Conservation (phyloP, 64 coral and sea anemone genomes). For the Catalaphyllia jardinei region DNA sequence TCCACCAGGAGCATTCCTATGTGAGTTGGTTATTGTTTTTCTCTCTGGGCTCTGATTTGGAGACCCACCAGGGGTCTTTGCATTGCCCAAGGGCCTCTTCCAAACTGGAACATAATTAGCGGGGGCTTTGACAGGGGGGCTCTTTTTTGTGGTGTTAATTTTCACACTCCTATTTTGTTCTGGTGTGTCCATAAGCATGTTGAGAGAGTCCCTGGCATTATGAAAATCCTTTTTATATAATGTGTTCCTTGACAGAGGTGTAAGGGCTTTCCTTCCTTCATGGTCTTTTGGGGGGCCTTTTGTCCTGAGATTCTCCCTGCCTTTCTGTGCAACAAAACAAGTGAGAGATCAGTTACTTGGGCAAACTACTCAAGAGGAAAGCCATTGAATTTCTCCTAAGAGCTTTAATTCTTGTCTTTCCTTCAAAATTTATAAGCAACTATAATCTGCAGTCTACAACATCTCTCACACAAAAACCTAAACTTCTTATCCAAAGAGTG, state of each 20-base stretch:
- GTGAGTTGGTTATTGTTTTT: not conserved
- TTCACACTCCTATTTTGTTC: constrained; percentile 25
- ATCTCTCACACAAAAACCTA: no score
- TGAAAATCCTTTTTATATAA: constrained; percentile 43
- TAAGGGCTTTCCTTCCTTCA: constrained; percentile 36
- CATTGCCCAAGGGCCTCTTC: constrained; percentile 18
- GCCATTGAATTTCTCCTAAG: no score
- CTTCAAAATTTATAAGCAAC: no score
- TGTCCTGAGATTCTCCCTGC: constrained; percentile 31
- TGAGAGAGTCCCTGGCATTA: constrained; percentile 31
- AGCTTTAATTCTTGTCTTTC: no score
- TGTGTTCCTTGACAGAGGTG: constrained; percentile 41
- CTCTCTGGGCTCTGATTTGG: constrained; percentile 27
- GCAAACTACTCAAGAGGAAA: no score
- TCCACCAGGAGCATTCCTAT: not conserved
- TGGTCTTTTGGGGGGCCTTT: constrained; percentile 20
- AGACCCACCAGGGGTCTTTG: constrained; percentile 17
- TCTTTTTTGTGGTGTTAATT: constrained; percentile 25
- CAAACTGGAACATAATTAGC: constrained; percentile 45
- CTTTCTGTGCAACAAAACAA: constrained; percentile 52
- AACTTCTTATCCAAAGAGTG: no score
- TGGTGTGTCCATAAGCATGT: constrained; percentile 1
- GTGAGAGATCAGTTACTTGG: constrained; percentile 4
- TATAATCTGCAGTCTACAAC: no score
- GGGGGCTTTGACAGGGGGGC: not conserved